These are phyloP conservation scores for Paramuricea clavata DNA, from an alignment of 92 coral and sea anemone genomes.

Conservation along the genomic window DNA sequence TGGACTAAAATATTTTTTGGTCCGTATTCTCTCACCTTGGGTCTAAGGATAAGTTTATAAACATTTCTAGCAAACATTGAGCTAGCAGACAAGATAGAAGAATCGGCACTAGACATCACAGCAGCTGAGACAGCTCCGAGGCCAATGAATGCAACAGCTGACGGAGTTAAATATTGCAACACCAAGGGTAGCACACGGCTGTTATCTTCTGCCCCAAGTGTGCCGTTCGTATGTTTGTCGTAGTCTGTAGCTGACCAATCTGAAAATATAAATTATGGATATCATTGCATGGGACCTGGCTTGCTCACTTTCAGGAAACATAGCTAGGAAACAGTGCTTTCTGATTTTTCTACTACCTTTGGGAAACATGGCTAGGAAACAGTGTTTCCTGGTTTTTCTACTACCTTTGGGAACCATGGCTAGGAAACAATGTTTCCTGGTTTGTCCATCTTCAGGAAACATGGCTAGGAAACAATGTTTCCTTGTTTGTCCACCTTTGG, in stretches of 20 bases:
- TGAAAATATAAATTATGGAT: not conserved
- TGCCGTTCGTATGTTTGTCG: conserved; percentile 27
- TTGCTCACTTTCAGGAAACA: not conserved
- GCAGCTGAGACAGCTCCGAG: conserved; percentile 96
- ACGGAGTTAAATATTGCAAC: conserved; percentile 85
- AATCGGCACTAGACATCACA: conserved; percentile 96
- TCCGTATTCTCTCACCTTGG: conserved; percentile 73
- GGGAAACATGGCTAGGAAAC: no score
- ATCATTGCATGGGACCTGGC: not conserved
- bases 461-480: no score
- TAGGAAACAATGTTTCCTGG: no score
- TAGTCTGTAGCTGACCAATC: conserved; percentile 61
- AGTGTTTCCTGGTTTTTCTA: no score
- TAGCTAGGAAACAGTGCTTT: not conserved
- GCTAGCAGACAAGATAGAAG: conserved; percentile 84
- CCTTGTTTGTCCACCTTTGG: no score
- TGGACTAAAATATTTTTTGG: no score
- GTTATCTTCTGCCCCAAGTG: conserved; percentile 19
- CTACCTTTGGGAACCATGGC: no score
- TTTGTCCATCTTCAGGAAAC: no score
- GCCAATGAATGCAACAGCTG: conserved; percentile 83
- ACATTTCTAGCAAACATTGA: conserved; percentile 89
- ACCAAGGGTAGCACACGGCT: conserved; percentile 87
- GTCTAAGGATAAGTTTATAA: conserved; percentile 84
- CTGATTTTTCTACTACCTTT: no score